Conservation (phyloP, 2,113 vertebrate species). For the Calypte anna region DNA sequence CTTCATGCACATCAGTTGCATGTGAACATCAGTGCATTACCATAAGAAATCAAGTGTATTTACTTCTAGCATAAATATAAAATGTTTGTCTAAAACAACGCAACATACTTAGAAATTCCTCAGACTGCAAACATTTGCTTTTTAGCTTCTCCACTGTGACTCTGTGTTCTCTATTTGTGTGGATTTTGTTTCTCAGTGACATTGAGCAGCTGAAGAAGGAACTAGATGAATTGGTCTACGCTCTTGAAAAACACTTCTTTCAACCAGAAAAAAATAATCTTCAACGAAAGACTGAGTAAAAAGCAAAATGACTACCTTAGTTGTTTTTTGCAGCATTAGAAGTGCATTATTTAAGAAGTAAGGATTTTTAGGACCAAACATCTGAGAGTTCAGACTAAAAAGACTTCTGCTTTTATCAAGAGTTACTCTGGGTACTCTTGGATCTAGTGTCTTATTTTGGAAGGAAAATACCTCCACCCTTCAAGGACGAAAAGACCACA, state of each 20-base stretch:
- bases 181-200: constrained; percentile 77
- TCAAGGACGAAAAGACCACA: constrained; percentile 1
- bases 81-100: neutral
- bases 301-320: neutral
- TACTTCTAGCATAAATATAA: neutral
- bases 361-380: constrained; percentile 18
- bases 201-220: constrained; percentile 86
- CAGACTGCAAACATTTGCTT: neutral
- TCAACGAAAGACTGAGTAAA: constrained; percentile 84
- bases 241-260: constrained; percentile 92
- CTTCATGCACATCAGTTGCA: neutral
- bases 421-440: neutral
- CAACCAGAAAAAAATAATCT: constrained; percentile 92
- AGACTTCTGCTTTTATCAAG: neutral
- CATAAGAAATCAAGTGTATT: neutral
- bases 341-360: constrained; percentile 32
- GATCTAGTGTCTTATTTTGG: neutral
- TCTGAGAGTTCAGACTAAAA: neutral
- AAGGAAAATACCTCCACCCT: neutral
- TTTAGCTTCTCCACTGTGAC: neutral
- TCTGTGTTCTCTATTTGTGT: constrained; percentile 1
- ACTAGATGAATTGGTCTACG: constrained; percentile 84
- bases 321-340: neutral
- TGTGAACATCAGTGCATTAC: neutral
- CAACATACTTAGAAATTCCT: neutral